These are phyloP conservation scores for Apeltes quadracus DNA, from an alignment of 2,113 vertebrate species.

Conservation along the genomic window DNA sequence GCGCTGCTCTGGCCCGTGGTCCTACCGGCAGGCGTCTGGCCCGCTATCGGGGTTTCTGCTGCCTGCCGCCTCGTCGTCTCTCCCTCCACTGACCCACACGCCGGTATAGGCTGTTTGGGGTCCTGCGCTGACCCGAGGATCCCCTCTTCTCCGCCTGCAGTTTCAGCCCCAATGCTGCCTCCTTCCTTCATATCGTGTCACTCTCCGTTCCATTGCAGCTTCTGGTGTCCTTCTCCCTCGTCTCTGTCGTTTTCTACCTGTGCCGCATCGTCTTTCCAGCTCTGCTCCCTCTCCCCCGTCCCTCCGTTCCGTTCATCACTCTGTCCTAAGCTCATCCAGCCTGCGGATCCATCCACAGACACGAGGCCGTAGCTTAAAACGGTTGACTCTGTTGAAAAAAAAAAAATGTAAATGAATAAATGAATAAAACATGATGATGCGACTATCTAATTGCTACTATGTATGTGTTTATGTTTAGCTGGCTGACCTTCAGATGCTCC, in stretches of 20 bases:
- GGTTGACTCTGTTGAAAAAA: constrained; percentile 22
- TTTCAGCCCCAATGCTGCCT: constrained; percentile 4
- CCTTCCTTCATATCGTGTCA: neutral
- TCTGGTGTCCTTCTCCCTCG: neutral
- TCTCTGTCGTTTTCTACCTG: neutral
- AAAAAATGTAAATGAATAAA: no score
- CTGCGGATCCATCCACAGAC: constrained; percentile 41
- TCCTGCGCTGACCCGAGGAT: constrained; percentile 32
- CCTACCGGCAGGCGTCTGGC: constrained; percentile 42
- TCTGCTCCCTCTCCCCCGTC: neutral
- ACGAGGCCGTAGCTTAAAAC: constrained; percentile 45
- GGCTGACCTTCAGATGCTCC: constrained; percentile 60
- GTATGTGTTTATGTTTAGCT: constrained; percentile 34
- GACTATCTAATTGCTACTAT: neutral
- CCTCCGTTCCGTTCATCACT: neutral
- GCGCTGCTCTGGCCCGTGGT: constrained; percentile 1
- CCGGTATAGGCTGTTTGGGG: constrained; percentile 6
- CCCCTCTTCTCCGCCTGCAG: constrained; percentile 1
- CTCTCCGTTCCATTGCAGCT: neutral
- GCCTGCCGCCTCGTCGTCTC: constrained; percentile 13
- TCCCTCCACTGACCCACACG: constrained; percentile 17
- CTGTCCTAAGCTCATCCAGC: constrained; percentile 40
- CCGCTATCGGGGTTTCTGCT: constrained; percentile 43
- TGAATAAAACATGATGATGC: neutral
- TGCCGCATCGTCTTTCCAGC: neutral